Percentiles rank a stretch among this genome's conserved stretches.
These are phyloP conservation scores for Amitus sp. DNA, from an alignment of 2,888 invertebrate genomes.

Conservation along the genomic window DNA sequence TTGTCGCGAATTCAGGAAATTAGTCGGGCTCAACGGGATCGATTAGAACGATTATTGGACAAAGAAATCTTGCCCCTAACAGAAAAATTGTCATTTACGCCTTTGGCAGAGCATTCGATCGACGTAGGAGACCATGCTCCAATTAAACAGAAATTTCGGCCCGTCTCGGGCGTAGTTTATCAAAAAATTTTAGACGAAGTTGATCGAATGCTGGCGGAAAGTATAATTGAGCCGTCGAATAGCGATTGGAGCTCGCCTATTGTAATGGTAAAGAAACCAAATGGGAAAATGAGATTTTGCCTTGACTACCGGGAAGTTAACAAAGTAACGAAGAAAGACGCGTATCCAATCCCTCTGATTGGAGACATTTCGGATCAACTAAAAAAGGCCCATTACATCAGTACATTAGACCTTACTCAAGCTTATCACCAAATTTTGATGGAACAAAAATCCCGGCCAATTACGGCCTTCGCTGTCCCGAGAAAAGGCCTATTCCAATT, in stretches of 20 bases:
- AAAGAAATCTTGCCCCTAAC: too few relatives aligned
- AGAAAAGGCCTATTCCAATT: slow-evolving; percentile 32
- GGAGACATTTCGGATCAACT: slow-evolving; percentile 20
- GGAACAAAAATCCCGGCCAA: slow-evolving; percentile 13
- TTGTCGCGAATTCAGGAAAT: too few relatives aligned
- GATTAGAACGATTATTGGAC: too few relatives aligned
- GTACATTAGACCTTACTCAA: slow-evolving; percentile 35
- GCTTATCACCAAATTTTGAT: slow-evolving; percentile 40
- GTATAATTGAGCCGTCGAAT: slow-evolving; percentile 6
- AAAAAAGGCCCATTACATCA: slow-evolving; percentile 28
- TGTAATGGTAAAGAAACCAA: slow-evolving; percentile 17
- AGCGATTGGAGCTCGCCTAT: slow-evolving; percentile 29
- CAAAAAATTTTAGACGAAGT: slow-evolving; percentile 7
- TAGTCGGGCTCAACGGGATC: too few relatives aligned
- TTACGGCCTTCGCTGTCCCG: slow-evolving; percentile 35
- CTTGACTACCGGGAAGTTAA: slow-evolving; percentile 27
- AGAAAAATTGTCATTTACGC: not conserved
- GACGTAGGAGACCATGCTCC: slow-evolving; percentile 8
- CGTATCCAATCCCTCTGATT: slow-evolving; percentile 31
- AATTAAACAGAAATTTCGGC: slow-evolving; percentile 7
- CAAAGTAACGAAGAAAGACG: slow-evolving; percentile 20
- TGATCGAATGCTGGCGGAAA: not conserved
- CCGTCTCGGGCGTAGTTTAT: too few relatives aligned
- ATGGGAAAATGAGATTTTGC: slow-evolving; percentile 23
- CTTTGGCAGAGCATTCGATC: not conserved